These are phyloP conservation scores for Crax fasciolata DNA, from an alignment of 2,797 vertebrate species.

Conservation along the genomic window DNA sequence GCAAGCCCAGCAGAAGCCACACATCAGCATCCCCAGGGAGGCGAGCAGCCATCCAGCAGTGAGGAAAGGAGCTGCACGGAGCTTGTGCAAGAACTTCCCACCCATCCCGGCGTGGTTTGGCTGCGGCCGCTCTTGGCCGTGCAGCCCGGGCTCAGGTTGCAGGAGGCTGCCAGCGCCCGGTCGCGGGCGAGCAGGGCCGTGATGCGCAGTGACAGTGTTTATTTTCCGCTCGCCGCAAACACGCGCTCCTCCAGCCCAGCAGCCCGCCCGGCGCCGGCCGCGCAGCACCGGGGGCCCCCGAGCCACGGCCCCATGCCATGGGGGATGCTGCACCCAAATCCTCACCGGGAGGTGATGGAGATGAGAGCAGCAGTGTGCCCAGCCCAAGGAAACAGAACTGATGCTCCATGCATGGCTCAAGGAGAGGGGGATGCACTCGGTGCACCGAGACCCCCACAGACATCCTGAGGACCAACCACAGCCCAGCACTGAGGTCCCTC, in stretches of 20 bases:
- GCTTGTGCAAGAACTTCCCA: constrained; percentile 59
- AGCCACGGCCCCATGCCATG: fast-evolving
- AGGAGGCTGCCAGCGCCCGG: neutral
- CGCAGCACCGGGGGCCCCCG: fast-evolving
- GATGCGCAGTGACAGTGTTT: neutral
- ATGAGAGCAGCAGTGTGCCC: neutral
- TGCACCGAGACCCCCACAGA: neutral
- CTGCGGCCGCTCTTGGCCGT: neutral
- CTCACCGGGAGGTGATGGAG: neutral
- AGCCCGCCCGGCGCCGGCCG: neutral
- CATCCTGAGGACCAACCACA: neutral
- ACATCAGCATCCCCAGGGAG: neutral
- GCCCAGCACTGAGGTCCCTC: neutral
- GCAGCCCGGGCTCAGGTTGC: neutral
- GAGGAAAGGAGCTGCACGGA: neutral
- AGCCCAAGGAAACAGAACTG: constrained; percentile 40
- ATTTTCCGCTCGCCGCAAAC: neutral
- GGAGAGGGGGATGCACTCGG: neutral
- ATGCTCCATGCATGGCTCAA: neutral
- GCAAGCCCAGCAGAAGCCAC: neutral
- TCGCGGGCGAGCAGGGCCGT: neutral
- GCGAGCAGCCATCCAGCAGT: neutral
- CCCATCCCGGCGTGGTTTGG: constrained; percentile 52
- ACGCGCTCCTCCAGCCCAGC: fast-evolving
- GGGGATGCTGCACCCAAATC: neutral